These are phyloP conservation scores for Fulica atra DNA, from an alignment of 2,113 vertebrate genomes.

Conservation along the genomic window DNA sequence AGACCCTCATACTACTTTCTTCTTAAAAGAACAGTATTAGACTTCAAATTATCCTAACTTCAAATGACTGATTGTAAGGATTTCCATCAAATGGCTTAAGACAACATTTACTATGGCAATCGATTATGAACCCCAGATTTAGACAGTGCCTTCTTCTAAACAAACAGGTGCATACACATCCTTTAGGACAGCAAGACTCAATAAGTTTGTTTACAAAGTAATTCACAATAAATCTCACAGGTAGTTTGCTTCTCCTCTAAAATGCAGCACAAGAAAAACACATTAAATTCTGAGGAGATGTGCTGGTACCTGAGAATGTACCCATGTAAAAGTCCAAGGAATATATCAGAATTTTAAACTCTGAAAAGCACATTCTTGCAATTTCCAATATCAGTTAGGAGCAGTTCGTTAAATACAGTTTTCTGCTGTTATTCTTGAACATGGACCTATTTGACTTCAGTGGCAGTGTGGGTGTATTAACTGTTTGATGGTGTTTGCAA, in stretches of 20 bases:
- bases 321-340: background rate
- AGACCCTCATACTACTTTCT: background rate
- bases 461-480: background rate
- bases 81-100: background rate
- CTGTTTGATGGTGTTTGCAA: background rate
- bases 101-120: constrained; percentile 8
- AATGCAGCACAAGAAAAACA: background rate
- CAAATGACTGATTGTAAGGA: background rate
- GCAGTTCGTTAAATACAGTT: background rate
- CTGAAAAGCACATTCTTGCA: background rate
- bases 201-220: constrained; percentile 28
- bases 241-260: background rate
- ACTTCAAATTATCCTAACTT: constrained; percentile 2
- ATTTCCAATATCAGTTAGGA: background rate
- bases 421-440: background rate
- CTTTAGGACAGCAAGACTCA: constrained; percentile 14
- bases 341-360: background rate
- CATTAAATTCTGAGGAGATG: background rate
- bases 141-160: background rate
- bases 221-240: constrained; percentile 23
- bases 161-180: background rate
- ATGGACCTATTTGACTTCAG: background rate
- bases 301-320: background rate
- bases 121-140: constrained; percentile 12
- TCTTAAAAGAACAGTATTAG: background rate